Evolutionary conservation across 1,140 invertebrate species (phyloP).

Genomic region (Nylanderia fulva): DNA sequence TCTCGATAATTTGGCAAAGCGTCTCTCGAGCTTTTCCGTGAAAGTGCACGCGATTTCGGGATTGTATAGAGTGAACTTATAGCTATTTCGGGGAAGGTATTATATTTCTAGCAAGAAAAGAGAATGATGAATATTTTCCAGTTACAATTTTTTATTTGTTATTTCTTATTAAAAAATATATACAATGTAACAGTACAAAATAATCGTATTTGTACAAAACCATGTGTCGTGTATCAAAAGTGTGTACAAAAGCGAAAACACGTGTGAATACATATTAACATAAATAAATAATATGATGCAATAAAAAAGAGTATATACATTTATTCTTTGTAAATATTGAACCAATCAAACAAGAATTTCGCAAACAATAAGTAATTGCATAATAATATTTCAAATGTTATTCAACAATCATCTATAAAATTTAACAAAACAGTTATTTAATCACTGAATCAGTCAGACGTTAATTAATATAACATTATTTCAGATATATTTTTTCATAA

Average conservation of each 20-base stretch:
- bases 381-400: background rate
- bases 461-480: background rate
- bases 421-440: background rate
- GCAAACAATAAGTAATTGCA: constrained; percentile 1
- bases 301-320: background rate
- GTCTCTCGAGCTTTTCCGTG: background rate
- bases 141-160: background rate
- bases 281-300: constrained; percentile 32
- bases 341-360: background rate
- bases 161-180: constrained; percentile 21
- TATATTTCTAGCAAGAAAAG: background rate
- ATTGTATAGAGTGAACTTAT: constrained; percentile 18
- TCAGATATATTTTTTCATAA: background rate
- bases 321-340: background rate
- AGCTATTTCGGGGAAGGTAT: background rate
- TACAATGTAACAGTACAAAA: background rate
- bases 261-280: background rate
- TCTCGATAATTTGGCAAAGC: constrained; percentile 56
- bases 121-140: background rate
- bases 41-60: background rate
- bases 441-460: background rate
- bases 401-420: background rate
- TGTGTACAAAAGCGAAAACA: background rate
- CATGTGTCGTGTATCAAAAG: background rate
- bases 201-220: background rate